These are phyloP conservation scores for Helarctos malayanus DNA, from an alignment of 2,797 vertebrate genomes.

Conservation along the genomic window DNA sequence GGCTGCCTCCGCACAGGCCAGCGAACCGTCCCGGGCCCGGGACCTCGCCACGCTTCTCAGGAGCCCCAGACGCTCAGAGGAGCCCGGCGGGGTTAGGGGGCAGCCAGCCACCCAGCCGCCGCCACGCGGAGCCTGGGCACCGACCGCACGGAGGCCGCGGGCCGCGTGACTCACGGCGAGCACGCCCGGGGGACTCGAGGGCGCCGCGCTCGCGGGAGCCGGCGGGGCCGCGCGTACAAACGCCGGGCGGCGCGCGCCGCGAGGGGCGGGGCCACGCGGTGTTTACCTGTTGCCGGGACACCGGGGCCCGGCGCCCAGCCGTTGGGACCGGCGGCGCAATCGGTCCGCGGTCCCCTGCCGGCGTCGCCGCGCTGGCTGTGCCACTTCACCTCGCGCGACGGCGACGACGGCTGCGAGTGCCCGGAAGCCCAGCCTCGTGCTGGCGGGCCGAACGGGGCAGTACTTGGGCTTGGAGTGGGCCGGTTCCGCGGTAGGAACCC, in stretches of 20 bases:
- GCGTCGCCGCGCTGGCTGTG: not conserved
- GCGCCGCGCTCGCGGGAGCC: accelerated
- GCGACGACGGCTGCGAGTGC: not conserved
- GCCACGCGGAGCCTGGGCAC: not conserved
- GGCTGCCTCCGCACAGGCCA: not conserved
- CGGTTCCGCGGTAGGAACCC: too few species aligned
- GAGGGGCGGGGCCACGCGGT: not conserved
- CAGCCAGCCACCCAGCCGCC: not conserved
- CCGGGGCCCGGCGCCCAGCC: accelerated
- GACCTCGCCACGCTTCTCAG: not conserved
- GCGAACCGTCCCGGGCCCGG: not conserved
- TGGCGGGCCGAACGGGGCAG: not conserved
- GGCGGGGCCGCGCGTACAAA: not conserved
- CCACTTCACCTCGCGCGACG: not conserved
- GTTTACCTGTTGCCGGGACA: conserved; percentile 73
- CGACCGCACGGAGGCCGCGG: not conserved
- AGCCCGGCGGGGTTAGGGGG: too few species aligned
- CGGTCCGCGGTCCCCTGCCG: accelerated
- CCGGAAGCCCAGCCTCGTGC: not conserved
- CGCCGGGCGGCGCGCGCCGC: not conserved
- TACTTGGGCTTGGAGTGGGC: not conserved
- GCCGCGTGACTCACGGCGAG: accelerated
- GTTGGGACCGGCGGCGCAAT: not conserved
- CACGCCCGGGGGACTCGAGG: accelerated
- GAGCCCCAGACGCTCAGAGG: not conserved